A percentile compares a stretch with the other conserved stretches of the same genome.
Evolutionary conservation across 2,797 vertebrate species (phyloP).

Genomic region (Phataginus tricuspis): DNA sequence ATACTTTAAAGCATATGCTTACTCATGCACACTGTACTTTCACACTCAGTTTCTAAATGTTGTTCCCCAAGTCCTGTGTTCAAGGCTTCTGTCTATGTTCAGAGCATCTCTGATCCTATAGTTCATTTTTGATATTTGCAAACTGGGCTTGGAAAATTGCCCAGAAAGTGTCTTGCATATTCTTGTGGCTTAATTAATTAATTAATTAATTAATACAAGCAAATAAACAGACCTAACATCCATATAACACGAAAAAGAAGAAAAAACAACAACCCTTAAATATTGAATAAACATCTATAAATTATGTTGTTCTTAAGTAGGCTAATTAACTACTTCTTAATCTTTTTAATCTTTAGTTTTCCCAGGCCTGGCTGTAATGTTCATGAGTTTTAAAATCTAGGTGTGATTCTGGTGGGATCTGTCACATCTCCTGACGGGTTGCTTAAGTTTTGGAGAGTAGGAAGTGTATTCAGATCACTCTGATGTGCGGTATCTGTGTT

Average conservation of each 20-base stretch:
- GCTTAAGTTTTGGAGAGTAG: neutral
- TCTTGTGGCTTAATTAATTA: neutral
- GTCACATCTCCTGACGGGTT: neutral
- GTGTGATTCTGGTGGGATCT: neutral
- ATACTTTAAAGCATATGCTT: neutral
- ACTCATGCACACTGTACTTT: neutral
- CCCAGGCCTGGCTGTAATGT: neutral
- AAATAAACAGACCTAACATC: slow-evolving; percentile 18
- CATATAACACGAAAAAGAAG: neutral
- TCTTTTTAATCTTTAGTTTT: neutral
- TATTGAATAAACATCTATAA: neutral
- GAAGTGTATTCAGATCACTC: neutral
- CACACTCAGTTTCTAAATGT: neutral
- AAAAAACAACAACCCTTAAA: neutral
- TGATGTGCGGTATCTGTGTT: neutral
- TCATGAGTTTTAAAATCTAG: neutral
- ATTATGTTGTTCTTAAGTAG: neutral
- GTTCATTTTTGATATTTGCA: neutral
- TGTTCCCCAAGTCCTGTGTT: neutral
- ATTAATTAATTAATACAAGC: neutral
- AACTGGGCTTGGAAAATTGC: neutral
- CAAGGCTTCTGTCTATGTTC: neutral
- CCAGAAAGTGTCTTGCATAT: neutral
- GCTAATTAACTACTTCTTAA: neutral
- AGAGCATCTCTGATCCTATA: neutral